Evolutionary conservation across 1,140 invertebrate genomes (phyloP).

Genomic region (Stenopsyche tienmushanensis): DNA sequence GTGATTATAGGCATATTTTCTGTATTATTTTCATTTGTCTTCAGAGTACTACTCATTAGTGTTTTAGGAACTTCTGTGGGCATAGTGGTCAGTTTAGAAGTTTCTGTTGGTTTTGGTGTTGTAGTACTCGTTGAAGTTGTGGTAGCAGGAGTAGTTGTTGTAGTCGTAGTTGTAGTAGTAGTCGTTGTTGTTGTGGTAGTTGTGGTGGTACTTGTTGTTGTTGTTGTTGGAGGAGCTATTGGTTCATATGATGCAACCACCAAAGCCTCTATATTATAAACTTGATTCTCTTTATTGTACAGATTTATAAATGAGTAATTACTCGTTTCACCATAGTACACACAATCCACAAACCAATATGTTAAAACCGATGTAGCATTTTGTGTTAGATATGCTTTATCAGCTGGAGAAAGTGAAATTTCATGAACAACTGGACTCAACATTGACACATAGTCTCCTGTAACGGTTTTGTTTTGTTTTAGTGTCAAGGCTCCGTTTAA

Average conservation of each 20-base stretch:
- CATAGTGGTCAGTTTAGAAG: neutral
- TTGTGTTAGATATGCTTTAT: conserved; percentile 60
- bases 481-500: conserved; percentile 66
- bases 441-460: conserved; percentile 63
- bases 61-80: neutral
- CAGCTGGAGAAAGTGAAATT: conserved; percentile 60
- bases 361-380: conserved; percentile 65
- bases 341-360: conserved; percentile 78
- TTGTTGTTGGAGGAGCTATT: conserved; percentile 60
- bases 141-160: conserved; percentile 39
- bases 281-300: conserved; percentile 60
- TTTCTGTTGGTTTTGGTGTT: conserved; percentile 12
- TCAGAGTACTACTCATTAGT: neutral
- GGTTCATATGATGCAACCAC: conserved; percentile 67
- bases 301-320: conserved; percentile 63
- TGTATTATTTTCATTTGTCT: neutral
- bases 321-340: conserved; percentile 64
- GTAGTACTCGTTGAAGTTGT: conserved; percentile 44
- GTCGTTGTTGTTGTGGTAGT: conserved; percentile 56
- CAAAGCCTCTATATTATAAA: conserved; percentile 68
- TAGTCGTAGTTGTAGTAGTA: conserved; percentile 49
- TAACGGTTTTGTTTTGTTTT: conserved; percentile 59
- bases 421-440: conserved; percentile 58
- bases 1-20: neutral
- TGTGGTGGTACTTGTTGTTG: conserved; percentile 59